These are phyloP conservation scores for Branchinecta sandiegonensis DNA, from an alignment of 2,888 invertebrate species.

Conservation along the genomic window DNA sequence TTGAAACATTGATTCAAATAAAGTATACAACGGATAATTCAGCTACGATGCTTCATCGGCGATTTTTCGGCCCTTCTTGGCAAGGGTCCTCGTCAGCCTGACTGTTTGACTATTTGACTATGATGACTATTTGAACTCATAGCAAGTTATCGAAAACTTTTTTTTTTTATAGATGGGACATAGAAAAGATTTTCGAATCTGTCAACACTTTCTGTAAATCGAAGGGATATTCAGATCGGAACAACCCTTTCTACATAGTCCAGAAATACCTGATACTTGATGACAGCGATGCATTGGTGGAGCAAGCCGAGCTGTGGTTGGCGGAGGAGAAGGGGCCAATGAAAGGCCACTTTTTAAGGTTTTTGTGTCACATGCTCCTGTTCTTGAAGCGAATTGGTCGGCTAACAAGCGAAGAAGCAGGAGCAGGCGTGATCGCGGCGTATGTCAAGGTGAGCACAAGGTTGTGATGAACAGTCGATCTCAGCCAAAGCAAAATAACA, in stretches of 20 bases:
- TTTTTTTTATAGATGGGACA: constrained; percentile 42
- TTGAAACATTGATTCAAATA: too few species aligned
- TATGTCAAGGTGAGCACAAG: constrained; percentile 37
- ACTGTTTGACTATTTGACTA: too few species aligned
- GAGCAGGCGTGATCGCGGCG: constrained; percentile 58
- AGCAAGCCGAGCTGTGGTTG: constrained; percentile 52
- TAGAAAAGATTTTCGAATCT: constrained; percentile 52
- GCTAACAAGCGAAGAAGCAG: constrained; percentile 41
- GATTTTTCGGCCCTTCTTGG: too few species aligned
- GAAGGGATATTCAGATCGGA: constrained; percentile 43
- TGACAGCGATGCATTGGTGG: constrained; percentile 50
- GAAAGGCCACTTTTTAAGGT: constrained; percentile 48
- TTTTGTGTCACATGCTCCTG: constrained; percentile 68
- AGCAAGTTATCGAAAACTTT: too few species aligned
- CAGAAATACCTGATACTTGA: constrained; percentile 75
- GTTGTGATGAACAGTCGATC: too few species aligned
- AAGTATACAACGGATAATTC: too few species aligned
- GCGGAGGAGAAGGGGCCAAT: constrained; percentile 21
- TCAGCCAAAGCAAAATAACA: too few species aligned
- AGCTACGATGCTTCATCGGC: too few species aligned
- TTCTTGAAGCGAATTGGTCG: constrained; percentile 63
- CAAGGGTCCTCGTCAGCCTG: too few species aligned
- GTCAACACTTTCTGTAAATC: constrained; percentile 47
- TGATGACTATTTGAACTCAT: too few species aligned
- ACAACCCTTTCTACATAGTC: constrained; percentile 54